phyloP scores from a whole-genome alignment of 2,113 vertebrate species.

The Lepisosteus osseus region DNA sequence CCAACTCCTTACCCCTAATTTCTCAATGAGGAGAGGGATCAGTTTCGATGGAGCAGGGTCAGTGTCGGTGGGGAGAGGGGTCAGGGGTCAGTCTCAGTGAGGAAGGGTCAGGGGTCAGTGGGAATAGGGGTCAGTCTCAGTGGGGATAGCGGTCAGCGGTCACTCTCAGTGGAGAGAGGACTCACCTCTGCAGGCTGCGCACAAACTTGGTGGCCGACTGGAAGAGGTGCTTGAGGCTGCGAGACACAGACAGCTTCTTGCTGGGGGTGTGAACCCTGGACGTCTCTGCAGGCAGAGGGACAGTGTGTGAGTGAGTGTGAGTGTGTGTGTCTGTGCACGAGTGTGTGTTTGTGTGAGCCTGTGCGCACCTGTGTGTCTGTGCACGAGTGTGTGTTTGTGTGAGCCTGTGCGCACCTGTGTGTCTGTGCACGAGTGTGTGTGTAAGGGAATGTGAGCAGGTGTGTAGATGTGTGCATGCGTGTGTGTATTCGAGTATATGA shows the following conservation, averaged over 20 bases:
- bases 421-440: too few relatives aligned
- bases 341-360: too few relatives aligned
- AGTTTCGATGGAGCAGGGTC: too few relatives aligned
- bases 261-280: constrained; percentile 49
- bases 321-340: constrained; percentile 1
- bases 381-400: too few relatives aligned
- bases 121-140: neutral
- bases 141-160: neutral
- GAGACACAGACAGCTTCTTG: constrained; percentile 63
- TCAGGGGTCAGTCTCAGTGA: neutral
- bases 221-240: constrained; percentile 71
- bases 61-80: too few relatives aligned
- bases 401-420: too few relatives aligned
- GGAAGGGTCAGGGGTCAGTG: neutral
- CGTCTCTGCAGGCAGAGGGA: constrained; percentile 50
- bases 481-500: too few relatives aligned
- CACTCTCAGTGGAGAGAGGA: neutral
- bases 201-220: constrained; percentile 72
- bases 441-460: too few relatives aligned
- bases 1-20: too few relatives aligned
- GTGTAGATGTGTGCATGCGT: too few relatives aligned
- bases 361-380: too few relatives aligned
- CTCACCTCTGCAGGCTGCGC: constrained; percentile 67
- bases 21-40: too few relatives aligned
- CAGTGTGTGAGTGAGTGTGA: constrained; percentile 26